phyloP scores from a whole-genome alignment of 2,888 invertebrate genomes.

The Acanthococcus lagerstroemiae region DNA sequence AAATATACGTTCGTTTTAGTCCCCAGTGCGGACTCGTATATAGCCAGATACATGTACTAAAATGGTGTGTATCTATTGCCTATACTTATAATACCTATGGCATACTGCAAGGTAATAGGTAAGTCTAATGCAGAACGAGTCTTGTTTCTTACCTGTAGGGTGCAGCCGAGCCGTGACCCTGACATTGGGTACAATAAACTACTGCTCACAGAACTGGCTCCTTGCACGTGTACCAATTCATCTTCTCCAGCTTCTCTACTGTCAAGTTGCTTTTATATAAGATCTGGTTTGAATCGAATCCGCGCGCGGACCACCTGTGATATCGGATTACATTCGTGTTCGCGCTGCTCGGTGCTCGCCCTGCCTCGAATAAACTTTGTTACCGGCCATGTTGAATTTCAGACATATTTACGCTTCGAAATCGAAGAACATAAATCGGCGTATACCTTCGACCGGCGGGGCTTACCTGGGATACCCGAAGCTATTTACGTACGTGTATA shows the following conservation, averaged over 20 bases:
- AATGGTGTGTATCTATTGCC: too few relatives aligned
- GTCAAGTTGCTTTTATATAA: conserved; percentile 2
- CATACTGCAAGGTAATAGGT: too few relatives aligned
- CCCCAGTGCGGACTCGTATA: too few relatives aligned
- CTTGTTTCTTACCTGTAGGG: conserved; percentile 22
- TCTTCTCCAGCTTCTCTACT: conserved; percentile 11
- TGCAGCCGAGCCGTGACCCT: conserved; percentile 26
- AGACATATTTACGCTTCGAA: background rate
- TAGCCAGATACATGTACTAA: too few relatives aligned
- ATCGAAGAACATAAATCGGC: too few relatives aligned
- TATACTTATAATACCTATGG: too few relatives aligned
- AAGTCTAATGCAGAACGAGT: conserved; percentile 17
- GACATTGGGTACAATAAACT: conserved; percentile 24
- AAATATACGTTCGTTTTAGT: too few relatives aligned
- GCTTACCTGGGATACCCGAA: too few relatives aligned
- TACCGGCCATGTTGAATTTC: background rate
- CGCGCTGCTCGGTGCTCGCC: background rate
- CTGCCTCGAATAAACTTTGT: background rate
- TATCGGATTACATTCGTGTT: background rate
- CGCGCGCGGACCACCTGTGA: conserved; percentile 11
- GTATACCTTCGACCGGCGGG: too few relatives aligned
- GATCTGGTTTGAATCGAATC: conserved; percentile 20
- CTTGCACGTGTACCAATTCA: conserved; percentile 27
- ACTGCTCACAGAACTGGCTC: conserved; percentile 12
- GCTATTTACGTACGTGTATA: too few relatives aligned